Percentiles rank a stretch among this genome's conserved stretches.
Conservation (phyloP, 1,140 invertebrate genomes). For the Meloidogyne floridensis region DNA sequence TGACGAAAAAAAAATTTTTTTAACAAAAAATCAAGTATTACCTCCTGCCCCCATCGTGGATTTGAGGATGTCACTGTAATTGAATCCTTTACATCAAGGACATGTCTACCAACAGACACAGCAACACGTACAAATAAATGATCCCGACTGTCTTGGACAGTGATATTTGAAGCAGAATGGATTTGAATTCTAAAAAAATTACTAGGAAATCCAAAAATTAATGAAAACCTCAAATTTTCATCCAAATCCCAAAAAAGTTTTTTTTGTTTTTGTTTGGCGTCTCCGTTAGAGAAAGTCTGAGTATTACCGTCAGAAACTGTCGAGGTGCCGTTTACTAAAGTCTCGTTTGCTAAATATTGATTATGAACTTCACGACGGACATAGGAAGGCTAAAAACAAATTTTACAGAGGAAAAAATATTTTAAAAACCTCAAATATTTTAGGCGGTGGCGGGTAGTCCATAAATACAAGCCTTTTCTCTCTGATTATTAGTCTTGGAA, state of each 20-base stretch:
- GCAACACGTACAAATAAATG: conserved; percentile 49
- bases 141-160: conserved; percentile 38
- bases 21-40: conserved; percentile 13
- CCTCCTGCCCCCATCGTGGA: conserved; percentile 46
- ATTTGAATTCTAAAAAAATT: conserved; percentile 23
- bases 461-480: conserved; percentile 40
- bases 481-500: conserved; percentile 49
- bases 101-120: conserved; percentile 50
- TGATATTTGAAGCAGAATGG: conserved; percentile 41
- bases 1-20: too few species aligned
- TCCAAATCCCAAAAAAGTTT: conserved; percentile 54
- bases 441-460: conserved; percentile 45
- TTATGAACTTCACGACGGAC: conserved; percentile 43
- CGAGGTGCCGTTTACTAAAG: background rate
- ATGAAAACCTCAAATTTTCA: conserved; percentile 40
- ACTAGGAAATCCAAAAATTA: background rate
- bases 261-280: background rate
- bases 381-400: conserved; percentile 54
- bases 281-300: background rate
- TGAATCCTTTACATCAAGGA: conserved; percentile 50
- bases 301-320: background rate
- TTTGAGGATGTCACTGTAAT: conserved; percentile 44
- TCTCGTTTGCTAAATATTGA: conserved; percentile 24
- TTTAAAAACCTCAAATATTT: conserved; percentile 46
- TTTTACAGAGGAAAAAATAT: background rate